Percentiles rank a stretch among this genome's conserved stretches.
These are phyloP conservation scores for Polydrusus tereticollis DNA, from an alignment of 2,888 invertebrate species.

Conservation along the genomic window DNA sequence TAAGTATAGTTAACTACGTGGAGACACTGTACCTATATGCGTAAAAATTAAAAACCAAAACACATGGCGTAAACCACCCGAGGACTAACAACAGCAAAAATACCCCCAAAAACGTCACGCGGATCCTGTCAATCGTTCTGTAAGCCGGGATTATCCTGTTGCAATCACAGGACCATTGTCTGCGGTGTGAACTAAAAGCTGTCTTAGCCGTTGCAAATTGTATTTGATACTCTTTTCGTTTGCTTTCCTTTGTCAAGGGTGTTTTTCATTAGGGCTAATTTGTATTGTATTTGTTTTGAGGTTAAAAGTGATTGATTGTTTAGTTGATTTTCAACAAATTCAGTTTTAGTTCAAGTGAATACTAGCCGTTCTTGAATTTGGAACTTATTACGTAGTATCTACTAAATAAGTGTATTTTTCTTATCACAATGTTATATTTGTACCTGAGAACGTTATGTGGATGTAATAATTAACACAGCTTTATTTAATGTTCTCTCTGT, in stretches of 20 bases:
- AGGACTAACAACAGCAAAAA: neutral
- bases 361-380: too few relatives aligned
- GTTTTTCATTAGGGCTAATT: slow-evolving; percentile 10
- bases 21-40: too few relatives aligned
- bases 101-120: slow-evolving; percentile 50
- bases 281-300: slow-evolving; percentile 23
- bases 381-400: too few relatives aligned
- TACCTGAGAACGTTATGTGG: too few relatives aligned
- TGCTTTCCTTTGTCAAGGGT: slow-evolving; percentile 24
- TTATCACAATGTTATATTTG: too few relatives aligned
- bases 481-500: too few relatives aligned
- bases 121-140: slow-evolving; percentile 64
- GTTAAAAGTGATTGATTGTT: slow-evolving; percentile 24
- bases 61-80: neutral
- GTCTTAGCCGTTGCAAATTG: slow-evolving; percentile 56
- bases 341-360: too few relatives aligned
- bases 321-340: too few relatives aligned
- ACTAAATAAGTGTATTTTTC: too few relatives aligned
- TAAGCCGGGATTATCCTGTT: slow-evolving; percentile 67
- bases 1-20: too few relatives aligned
- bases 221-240: slow-evolving; percentile 45
- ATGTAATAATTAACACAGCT: too few relatives aligned
- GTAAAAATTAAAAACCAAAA: neutral
- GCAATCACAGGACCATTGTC: slow-evolving; percentile 68
- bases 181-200: slow-evolving; percentile 67